Evolutionary conservation across 2,888 invertebrate species (phyloP), one percentile per base, ranked within the genome.

Genomic region (Lagria hirta): DNA sequence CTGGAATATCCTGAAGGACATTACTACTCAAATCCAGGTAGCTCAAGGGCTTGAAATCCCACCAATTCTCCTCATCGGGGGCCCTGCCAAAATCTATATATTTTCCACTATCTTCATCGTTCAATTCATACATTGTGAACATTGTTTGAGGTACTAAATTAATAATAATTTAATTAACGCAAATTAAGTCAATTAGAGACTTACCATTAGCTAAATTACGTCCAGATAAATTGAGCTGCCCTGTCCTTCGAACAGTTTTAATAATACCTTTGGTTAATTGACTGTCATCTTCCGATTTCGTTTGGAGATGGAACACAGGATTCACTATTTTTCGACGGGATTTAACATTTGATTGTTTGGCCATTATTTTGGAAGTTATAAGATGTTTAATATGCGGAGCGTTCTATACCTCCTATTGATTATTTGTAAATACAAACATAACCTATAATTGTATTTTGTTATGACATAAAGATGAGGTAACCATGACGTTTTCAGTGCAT

Each of bases 1-100:
- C 70, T 38, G 86, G 81, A 60, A 90, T 73, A 50, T 70, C 70
- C 44, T 76, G 76, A 48, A 89, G 73, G 45, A 78, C 76, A 70
- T 90, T 89, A 7, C 82, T 84, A 64, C 87, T 86, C 37, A 88
- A 74, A 70, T 92, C 89, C 51, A 94, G 75, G 58, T 81, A 82
- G 47, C 80, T 84, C 12, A 94, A 72, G 2, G 87, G 83, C 57
- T 84, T 82, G 60, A 84, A 82, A 66, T 86, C 88, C 91, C 91
- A 91, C 93, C 93, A 94, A 32, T 57, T 42, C 12, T 65, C 64
- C 50, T 77, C 79, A 21, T 78, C 76, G 23, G 54, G 52, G 3
- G 72, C 67, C 52, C 73, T 73, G 40, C 76, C 69, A 56, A 82
- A 80, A 64, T 83, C 82, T 28, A 82, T 68, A 50, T 75, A 74